A percentile compares a stretch with the other conserved stretches of the same genome.
Conservation (phyloP, 2,797 vertebrate genomes). For the Nannoperca australis region DNA sequence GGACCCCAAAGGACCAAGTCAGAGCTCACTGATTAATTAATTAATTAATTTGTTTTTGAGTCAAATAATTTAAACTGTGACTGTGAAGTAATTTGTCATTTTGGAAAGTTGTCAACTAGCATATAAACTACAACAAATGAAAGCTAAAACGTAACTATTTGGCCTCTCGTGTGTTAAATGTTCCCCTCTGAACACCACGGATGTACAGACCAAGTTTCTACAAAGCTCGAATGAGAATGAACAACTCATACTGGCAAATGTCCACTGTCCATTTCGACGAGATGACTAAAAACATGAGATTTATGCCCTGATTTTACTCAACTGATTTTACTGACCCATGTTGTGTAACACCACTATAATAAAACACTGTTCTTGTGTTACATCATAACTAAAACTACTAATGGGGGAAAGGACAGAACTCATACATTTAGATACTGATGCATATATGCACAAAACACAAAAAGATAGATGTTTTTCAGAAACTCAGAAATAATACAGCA, state of each 20-base stretch:
- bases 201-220: conserved; percentile 18
- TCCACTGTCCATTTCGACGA: conserved; percentile 19
- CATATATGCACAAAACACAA: conserved; percentile 11
- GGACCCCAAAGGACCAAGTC: background rate
- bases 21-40: background rate
- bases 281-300: conserved; percentile 53
- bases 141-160: background rate
- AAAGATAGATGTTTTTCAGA: conserved; percentile 5
- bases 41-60: background rate
- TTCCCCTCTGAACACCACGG: background rate
- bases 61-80: background rate
- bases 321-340: conserved; percentile 44
- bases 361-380: conserved; percentile 31
- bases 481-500: conserved; percentile 11
- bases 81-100: background rate
- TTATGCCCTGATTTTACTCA: conserved; percentile 49
- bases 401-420: conserved; percentile 12
- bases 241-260: conserved; percentile 22
- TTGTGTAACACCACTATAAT: conserved; percentile 52
- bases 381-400: conserved; percentile 46
- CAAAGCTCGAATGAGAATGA: background rate
- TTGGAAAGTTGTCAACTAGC: background rate
- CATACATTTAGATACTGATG: conserved; percentile 24
- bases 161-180: background rate
- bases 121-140: background rate